phyloP scores from a whole-genome alignment of 1,140 invertebrate species.

The Orius laevigatus region DNA sequence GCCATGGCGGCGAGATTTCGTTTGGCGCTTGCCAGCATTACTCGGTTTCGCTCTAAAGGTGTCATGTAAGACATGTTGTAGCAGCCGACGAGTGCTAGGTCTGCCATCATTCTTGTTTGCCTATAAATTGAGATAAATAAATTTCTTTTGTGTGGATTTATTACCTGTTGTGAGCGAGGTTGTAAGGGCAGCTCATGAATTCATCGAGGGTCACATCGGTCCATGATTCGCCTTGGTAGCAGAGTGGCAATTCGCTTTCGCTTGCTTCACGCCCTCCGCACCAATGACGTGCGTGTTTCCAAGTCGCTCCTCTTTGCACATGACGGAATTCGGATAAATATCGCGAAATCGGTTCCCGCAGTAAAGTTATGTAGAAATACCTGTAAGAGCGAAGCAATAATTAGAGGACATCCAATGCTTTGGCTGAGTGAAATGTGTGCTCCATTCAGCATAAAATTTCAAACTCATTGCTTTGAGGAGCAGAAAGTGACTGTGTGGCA shows the following conservation, averaged over 20 bases:
- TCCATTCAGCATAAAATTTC: no score
- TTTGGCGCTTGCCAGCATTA: conserved; percentile 87
- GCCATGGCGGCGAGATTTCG: conserved; percentile 86
- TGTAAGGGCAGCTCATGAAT: conserved; percentile 78
- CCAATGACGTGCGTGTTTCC: conserved; percentile 68
- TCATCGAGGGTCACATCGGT: conserved; percentile 54
- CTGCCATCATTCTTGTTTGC: conserved; percentile 94
- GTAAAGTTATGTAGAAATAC: conserved; percentile 92
- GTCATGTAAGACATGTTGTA: conserved; percentile 73
- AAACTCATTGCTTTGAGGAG: no score
- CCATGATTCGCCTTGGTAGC: conserved; percentile 53
- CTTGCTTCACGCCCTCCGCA: conserved; percentile 70
- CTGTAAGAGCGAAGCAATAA: conserved; percentile 27
- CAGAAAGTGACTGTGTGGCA: no score
- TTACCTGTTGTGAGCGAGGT: conserved; percentile 72
- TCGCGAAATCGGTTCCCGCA: conserved; percentile 76
- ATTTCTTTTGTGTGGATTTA: not conserved
- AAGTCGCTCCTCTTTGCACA: conserved; percentile 94
- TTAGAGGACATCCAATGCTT: no score
- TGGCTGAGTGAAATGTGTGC: no score
- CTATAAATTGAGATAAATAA: conserved; percentile 28
- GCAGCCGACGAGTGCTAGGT: conserved; percentile 84
- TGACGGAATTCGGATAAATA: conserved; percentile 90
- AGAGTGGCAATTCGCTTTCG: conserved; percentile 55
- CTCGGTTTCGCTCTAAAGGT: conserved; percentile 47